A percentile compares a stretch with the other conserved stretches of the same genome.
Conservation (phyloP, 2,888 invertebrate species). For the Lymantria dispar region DNA sequence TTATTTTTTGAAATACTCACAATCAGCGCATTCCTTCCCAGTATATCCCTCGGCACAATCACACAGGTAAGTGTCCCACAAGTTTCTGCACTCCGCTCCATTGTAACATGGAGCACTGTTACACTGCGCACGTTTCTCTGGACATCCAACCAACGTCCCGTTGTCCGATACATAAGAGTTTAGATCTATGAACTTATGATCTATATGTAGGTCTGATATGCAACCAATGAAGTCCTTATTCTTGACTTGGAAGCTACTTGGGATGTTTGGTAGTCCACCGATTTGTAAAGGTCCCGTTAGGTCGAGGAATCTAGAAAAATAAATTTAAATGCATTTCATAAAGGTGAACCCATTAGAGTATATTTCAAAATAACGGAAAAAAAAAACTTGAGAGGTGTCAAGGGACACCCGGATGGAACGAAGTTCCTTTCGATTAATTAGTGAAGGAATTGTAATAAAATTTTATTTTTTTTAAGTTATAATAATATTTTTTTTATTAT, state of each 20-base stretch:
- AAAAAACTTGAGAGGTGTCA: no score
- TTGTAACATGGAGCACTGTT: slow-evolving; percentile 93
- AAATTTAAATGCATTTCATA: neutral
- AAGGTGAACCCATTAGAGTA: no score
- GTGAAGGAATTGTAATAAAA: no score
- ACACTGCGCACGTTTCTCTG: slow-evolving; percentile 91
- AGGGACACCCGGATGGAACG: no score
- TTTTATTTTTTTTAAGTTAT: no score
- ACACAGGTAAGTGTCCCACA: slow-evolving; percentile 95
- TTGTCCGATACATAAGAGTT: slow-evolving; percentile 95
- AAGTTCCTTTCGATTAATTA: no score
- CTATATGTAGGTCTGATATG: slow-evolving; percentile 93
- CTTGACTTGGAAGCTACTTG: slow-evolving; percentile 89
- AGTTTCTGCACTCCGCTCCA: slow-evolving; percentile 92
- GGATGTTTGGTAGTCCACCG: slow-evolving; percentile 93
- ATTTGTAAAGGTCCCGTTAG: slow-evolving; percentile 95
- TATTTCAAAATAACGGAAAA: no score
- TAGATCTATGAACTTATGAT: slow-evolving; percentile 93
- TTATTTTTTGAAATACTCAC: slow-evolving; percentile 63
- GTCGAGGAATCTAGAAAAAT: slow-evolving; percentile 88
- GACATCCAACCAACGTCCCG: slow-evolving; percentile 93
- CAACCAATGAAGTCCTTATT: slow-evolving; percentile 95
- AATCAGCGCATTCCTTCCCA: slow-evolving; percentile 94
- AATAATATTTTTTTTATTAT: no score
- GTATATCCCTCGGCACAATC: slow-evolving; percentile 92